phyloP scores from a whole-genome alignment of 2,888 invertebrate genomes.

The Limnephilus auricula region DNA sequence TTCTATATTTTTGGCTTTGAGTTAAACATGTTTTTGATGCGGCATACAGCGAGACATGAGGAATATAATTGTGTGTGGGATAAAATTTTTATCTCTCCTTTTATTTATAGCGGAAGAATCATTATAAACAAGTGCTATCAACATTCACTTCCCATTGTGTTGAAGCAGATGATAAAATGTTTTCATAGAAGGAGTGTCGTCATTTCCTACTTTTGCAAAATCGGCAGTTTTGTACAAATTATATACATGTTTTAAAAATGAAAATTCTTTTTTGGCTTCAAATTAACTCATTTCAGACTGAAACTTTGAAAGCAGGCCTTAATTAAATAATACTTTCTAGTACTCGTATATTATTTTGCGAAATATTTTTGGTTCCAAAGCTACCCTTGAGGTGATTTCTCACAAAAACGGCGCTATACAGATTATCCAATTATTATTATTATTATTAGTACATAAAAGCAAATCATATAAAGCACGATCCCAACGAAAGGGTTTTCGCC shows the following conservation, averaged over 20 bases:
- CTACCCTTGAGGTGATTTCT: too few species aligned
- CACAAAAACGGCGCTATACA: too few species aligned
- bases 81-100: conserved; percentile 16
- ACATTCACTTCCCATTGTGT: not conserved
- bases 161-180: not conserved
- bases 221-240: too few species aligned
- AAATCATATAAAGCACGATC: too few species aligned
- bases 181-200: not conserved
- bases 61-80: not conserved
- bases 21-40: not conserved
- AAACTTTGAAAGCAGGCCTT: not conserved
- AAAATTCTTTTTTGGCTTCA: too few species aligned
- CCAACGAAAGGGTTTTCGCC: too few species aligned
- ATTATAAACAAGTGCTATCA: conserved; percentile 12
- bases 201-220: not conserved
- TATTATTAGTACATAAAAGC: too few species aligned
- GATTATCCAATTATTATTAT: too few species aligned
- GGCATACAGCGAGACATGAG: not conserved
- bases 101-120: conserved; percentile 29
- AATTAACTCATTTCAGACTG: not conserved
- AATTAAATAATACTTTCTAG: too few species aligned
- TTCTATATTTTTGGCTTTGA: not conserved
- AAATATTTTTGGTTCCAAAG: too few species aligned
- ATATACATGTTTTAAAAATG: too few species aligned
- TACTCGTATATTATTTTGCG: too few species aligned